Evolutionary conservation across 2,113 vertebrate species (phyloP), one percentile per base, ranked within the genome.

Genomic region (Sinosuthora webbiana): DNA sequence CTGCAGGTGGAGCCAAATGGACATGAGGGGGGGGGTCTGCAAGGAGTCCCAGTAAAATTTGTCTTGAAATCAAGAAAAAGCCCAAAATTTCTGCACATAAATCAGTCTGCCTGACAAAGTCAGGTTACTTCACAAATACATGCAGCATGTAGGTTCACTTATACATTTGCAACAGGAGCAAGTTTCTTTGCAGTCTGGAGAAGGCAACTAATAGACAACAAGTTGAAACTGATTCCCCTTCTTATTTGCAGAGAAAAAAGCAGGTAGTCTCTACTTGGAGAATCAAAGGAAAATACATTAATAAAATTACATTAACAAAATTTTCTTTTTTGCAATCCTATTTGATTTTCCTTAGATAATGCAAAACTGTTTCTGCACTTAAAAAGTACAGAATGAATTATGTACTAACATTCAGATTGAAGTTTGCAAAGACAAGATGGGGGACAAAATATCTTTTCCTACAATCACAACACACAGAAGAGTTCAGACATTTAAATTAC

Each of bases 281-380:
- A 90, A 84, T 96, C 87, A 97, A 92, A 94, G 69, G 74, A 92
- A 94, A 94, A 81, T 39, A 63, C 37, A 94, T 92, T 92, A 97
- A 70, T 50, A 87, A 89, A 90, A 95, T 95, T 93, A 93, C 82
- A 83, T 88, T 95, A 92, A 87, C 63, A 93, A 96, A 96, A 94
- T 91, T 57, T 62, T 57, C 71, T 45, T 93, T 94, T 93, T 83
- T 89, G 86, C 47, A 86, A 63, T 77, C 80, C 75, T 67, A 90
- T 83, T 92, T 93, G 75, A 88, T 90, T 94, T 89, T 83, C 35
- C 71, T 78, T 63, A 94, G 88, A 92, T 94, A 96, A 97, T 93
- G 91, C 93, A 95, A 90, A 95, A 83, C 33, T 50, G 14, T 44
- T 92, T 80, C 63, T 62, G 79, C 23, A 42, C 68, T 94, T 90